Evolutionary conservation across 2,888 invertebrate species (phyloP).

Genomic region (Glaucopsyche alexis): DNA sequence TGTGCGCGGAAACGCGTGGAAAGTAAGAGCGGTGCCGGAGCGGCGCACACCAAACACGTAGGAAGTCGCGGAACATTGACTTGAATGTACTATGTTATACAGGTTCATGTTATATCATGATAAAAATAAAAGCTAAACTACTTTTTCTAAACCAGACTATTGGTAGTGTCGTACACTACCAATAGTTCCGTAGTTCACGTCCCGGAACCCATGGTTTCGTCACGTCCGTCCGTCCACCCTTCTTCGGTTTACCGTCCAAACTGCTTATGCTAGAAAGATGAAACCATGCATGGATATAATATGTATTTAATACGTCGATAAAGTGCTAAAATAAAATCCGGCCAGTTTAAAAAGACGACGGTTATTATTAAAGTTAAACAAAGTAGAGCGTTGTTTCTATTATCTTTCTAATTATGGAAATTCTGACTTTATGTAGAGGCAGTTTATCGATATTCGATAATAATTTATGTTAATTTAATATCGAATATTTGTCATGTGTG

Average conservation of each 20-base stretch:
- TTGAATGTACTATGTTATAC: slow-evolving; percentile 27
- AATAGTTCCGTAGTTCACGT: too few species aligned
- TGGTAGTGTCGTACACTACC: too few species aligned
- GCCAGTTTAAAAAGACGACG: too few species aligned
- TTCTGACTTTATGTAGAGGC: neutral
- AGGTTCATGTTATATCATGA: neutral
- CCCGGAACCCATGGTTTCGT: too few species aligned
- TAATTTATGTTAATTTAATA: neutral
- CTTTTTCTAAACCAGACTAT: neutral
- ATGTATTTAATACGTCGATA: too few species aligned
- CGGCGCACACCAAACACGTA: slow-evolving; percentile 43
- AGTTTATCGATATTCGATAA: neutral
- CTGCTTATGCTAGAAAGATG: too few species aligned
- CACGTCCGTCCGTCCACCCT: too few species aligned
- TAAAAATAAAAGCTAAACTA: neutral
- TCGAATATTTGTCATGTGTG: neutral
- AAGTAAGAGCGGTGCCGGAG: slow-evolving; percentile 74
- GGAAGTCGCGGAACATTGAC: slow-evolving; percentile 38
- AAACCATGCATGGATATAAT: too few species aligned
- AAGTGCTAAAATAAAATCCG: too few species aligned
- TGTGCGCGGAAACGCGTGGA: slow-evolving; percentile 68
- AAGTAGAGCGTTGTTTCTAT: slow-evolving; percentile 20
- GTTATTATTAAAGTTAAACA: too few species aligned
- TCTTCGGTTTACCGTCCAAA: too few species aligned
- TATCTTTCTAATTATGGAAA: neutral